These are phyloP conservation scores for Anoplius nigerrimus DNA, from an alignment of 2,888 invertebrate genomes.

Conservation along the genomic window DNA sequence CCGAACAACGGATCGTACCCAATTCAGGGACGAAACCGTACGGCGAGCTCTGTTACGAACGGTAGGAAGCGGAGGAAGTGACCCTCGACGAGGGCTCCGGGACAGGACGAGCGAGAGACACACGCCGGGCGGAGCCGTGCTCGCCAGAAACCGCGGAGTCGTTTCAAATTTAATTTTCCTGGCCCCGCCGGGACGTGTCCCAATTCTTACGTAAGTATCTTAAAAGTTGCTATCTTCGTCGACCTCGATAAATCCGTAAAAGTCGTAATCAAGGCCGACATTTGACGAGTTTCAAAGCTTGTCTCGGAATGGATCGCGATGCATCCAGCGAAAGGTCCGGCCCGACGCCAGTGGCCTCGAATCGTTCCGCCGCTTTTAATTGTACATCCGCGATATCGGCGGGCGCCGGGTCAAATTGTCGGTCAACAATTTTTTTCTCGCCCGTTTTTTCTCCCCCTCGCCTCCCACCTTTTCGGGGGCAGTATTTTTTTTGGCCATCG, in stretches of 20 bases:
- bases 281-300: conserved; percentile 23
- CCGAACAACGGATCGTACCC: no score
- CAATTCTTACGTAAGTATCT: conserved; percentile 33
- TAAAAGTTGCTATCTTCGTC: conserved; percentile 32
- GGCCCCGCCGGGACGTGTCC: conserved; percentile 8
- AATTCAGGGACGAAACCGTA: neutral
- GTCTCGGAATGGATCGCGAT: conserved; percentile 22
- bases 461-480: no score
- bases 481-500: no score
- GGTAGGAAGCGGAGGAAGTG: neutral
- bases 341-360: no score
- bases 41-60: neutral
- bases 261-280: conserved; percentile 36
- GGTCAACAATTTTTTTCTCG: no score
- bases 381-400: no score
- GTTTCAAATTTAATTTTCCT: conserved; percentile 18
- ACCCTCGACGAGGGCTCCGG: neutral
- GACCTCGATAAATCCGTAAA: conserved; percentile 36
- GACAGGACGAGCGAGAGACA: neutral
- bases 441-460: no score
- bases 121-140: neutral
- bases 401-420: no score
- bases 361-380: no score
- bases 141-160: conserved; percentile 3
- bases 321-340: neutral